These are phyloP conservation scores for Clarias macrocephalus DNA, from an alignment of 2,113 vertebrate genomes.

Conservation along the genomic window DNA sequence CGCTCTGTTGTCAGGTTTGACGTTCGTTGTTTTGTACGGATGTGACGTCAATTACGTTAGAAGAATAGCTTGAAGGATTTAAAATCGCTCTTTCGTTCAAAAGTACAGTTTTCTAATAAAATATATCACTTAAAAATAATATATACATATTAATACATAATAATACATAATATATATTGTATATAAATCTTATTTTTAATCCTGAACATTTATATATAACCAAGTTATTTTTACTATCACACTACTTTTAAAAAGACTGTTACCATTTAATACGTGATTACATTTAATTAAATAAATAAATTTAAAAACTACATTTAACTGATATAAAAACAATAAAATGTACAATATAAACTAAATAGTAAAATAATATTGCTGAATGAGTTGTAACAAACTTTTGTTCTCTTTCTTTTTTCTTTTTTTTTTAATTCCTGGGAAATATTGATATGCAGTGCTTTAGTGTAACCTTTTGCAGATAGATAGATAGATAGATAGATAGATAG, in stretches of 20 bases:
- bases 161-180: no score
- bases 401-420: not conserved
- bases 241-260: not conserved
- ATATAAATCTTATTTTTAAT: not conserved
- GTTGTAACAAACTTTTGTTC: not conserved
- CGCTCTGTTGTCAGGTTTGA: constrained; percentile 53
- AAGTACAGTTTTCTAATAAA: no score
- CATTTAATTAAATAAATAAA: not conserved
- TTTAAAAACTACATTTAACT: no score
- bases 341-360: not conserved
- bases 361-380: not conserved
- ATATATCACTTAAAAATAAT: no score
- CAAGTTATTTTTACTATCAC: not conserved
- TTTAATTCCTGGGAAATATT: not conserved
- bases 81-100: constrained; percentile 11
- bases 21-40: constrained; percentile 61
- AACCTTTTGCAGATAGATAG: not conserved
- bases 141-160: no score
- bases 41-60: constrained; percentile 41
- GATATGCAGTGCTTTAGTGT: not conserved
- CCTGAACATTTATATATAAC: not conserved
- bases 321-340: no score
- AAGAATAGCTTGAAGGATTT: not conserved
- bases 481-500: not conserved
- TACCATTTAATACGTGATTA: not conserved